Evolutionary conservation across 2,113 vertebrate genomes (phyloP).

Genomic region (Parus major): DNA sequence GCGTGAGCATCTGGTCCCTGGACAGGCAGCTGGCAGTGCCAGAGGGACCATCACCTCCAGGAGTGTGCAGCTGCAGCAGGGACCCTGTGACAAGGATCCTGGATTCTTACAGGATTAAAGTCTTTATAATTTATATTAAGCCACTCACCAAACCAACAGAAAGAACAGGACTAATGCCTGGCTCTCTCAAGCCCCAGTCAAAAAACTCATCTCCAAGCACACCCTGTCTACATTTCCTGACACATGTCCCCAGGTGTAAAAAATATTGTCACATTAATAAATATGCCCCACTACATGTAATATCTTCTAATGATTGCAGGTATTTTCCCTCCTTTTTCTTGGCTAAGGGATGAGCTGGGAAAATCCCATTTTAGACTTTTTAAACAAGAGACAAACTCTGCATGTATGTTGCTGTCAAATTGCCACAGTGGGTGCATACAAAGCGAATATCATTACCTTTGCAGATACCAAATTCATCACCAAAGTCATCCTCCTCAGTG

Average conservation of each 20-base stretch:
- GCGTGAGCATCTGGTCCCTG: background rate
- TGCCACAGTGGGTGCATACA: background rate
- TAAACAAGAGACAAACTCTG: background rate
- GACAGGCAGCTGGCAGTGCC: background rate
- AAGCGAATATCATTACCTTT: slow-evolving; percentile 80
- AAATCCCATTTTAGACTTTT: background rate
- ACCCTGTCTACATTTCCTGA: background rate
- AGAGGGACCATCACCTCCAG: background rate
- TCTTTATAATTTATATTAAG: background rate
- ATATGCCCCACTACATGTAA: background rate
- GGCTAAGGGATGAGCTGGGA: background rate
- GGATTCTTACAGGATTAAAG: background rate
- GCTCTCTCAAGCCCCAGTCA: background rate
- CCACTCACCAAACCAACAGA: background rate
- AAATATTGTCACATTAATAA: background rate
- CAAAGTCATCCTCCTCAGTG: slow-evolving; percentile 96
- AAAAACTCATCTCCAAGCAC: background rate
- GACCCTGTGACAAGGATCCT: background rate
- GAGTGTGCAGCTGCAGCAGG: background rate
- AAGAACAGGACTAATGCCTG: background rate
- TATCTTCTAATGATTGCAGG: background rate
- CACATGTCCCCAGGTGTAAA: background rate
- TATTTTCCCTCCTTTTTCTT: background rate
- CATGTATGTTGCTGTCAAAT: background rate
- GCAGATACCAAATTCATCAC: slow-evolving; percentile 95